Conservation (phyloP, 2,113 vertebrate species). For the Archilochus colubris region DNA sequence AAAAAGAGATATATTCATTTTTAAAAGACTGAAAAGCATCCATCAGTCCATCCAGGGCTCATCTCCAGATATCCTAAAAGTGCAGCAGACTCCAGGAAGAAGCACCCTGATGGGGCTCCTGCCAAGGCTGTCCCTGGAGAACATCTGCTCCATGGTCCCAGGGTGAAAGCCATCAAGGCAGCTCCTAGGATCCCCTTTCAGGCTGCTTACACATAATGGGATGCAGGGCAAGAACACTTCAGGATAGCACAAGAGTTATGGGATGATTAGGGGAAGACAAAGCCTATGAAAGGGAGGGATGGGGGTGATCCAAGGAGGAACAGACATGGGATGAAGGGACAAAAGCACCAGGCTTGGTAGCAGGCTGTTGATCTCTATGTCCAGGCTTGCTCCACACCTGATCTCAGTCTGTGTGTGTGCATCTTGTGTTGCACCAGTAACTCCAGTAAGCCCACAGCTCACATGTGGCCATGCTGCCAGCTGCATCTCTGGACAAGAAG, state of each 20-base stretch:
- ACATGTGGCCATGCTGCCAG: not conserved
- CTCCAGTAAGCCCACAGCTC: not conserved
- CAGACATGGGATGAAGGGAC: not conserved
- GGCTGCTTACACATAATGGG: not conserved
- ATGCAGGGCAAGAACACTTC: not conserved
- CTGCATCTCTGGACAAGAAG: not conserved
- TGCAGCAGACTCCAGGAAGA: not conserved
- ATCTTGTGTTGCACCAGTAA: not conserved
- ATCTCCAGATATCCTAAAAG: not conserved
- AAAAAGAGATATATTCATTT: not conserved
- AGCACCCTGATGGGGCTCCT: no score
- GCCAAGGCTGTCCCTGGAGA: not conserved
- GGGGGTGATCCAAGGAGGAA: not conserved
- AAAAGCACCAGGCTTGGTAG: not conserved
- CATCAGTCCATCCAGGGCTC: not conserved
- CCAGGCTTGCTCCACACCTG: not conserved
- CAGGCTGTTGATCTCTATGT: not conserved
- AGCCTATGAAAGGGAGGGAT: not conserved
- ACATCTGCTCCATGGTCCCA: not conserved
- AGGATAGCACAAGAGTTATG: not conserved
- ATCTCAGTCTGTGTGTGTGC: no score
- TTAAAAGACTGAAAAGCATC: not conserved
- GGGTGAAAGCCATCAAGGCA: not conserved
- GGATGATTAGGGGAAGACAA: not conserved
- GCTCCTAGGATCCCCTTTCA: not conserved